Base-by-base conservation (phyloP, 1,140 invertebrate genomes). In the Zelostemma sp. region DNA sequence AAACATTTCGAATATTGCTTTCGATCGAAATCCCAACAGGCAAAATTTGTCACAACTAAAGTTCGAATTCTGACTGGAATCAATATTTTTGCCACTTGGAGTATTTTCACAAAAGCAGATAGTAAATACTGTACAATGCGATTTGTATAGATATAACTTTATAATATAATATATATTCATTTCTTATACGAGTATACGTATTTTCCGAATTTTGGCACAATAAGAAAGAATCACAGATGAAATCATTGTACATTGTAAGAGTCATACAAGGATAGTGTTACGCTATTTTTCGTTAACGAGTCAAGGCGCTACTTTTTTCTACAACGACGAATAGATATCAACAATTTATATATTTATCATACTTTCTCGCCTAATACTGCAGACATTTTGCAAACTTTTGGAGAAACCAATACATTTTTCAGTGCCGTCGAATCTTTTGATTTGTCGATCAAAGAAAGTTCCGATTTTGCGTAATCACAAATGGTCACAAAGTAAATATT, bases 171-270 rank as follows among this genome's bases (percentile, higher is more conserved):
- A 17, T 49, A 40, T 46, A 16, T 33, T 45, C 43, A 38, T 56
- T 50, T 56, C 33, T 54, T 48, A 12, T 17, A 57, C 18, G 45
- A 19, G 33, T 41, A 41, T 38, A 17, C 40, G 28, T 77, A 68
- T 70, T 72, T 72, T 72, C 73, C 57, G 74, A 76, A 77, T 73
- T 79, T 81, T 81, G 80, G 78, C 80, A 81, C 79, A 75, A 78
- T 80, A 77, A 83, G 80, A 83, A 82, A 82, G 76, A 82, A 84
- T 83, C 82, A 84, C 82, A 84, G 82, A 77, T 80, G 67, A 82
- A 84, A 83, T 78, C 79, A 84, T 81, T 83, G 81, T 82, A 82
- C 75, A 79, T 82, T 61, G 74, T 77, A 78, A 81, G 68, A 78
- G 73, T 80, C 63, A 68, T 65, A 68, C 54, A 74, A 72, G 51